A percentile compares a stretch with the other conserved stretches of the same genome.
Conservation (phyloP, 2,113 vertebrate species). For the Pleuronectes platessa region DNA sequence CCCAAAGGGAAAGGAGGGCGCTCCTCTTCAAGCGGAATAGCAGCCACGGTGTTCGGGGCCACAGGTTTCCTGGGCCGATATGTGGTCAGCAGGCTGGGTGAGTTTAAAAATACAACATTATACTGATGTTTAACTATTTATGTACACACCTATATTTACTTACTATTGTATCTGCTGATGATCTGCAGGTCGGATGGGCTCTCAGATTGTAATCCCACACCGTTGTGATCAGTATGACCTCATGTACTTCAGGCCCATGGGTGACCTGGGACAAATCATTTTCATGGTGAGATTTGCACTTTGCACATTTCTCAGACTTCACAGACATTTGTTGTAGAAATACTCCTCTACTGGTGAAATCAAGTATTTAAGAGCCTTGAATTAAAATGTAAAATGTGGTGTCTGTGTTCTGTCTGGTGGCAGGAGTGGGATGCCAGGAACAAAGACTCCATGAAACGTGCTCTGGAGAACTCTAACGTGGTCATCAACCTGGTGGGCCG, state of each 20-base stretch:
- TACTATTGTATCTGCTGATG: not conserved
- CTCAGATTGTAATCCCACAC: conserved; percentile 91
- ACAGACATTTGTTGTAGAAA: not conserved
- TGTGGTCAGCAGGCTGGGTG: conserved; percentile 92
- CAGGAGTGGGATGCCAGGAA: conserved; percentile 92
- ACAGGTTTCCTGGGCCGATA: conserved; percentile 96
- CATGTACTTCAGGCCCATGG: conserved; percentile 94
- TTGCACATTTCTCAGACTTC: not conserved
- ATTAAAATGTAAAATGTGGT: not conserved
- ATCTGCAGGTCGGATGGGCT: conserved; percentile 90
- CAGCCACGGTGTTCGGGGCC: conserved; percentile 96
- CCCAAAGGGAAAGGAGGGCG: conserved; percentile 92
- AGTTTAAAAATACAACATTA: conserved; percentile 45
- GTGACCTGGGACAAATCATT: conserved; percentile 93
- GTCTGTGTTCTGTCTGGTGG: conserved; percentile 1
- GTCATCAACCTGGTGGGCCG: conserved; percentile 95
- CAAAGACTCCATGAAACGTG: conserved; percentile 88
- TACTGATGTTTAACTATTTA: not conserved
- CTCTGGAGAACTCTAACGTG: conserved; percentile 90
- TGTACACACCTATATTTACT: not conserved
- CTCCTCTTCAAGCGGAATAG: conserved; percentile 92
- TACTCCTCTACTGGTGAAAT: not conserved
- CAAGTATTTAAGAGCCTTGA: not conserved
- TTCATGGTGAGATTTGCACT: conserved; percentile 85
- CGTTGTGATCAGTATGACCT: conserved; percentile 92